Conservation (phyloP, 2,113 vertebrate species). For the Channa argus region DNA sequence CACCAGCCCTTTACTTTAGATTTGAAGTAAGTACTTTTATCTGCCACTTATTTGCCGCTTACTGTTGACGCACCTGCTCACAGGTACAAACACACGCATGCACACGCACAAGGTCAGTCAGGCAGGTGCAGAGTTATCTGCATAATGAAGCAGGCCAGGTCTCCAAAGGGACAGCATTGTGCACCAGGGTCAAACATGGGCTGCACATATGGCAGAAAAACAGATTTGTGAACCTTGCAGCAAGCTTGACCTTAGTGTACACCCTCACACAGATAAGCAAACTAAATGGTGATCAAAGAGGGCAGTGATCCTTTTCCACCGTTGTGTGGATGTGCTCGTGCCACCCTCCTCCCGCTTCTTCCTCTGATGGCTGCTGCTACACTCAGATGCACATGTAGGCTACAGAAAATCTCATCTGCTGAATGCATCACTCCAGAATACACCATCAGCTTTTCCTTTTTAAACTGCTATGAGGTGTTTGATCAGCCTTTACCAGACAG, state of each 20-base stretch:
- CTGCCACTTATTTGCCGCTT: conserved; percentile 14
- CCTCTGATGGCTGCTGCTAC: conserved; percentile 63
- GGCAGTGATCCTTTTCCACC: conserved; percentile 55
- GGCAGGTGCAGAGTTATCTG: conserved; percentile 79
- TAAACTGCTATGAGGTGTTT: conserved; percentile 45
- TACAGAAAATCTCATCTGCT: conserved; percentile 69
- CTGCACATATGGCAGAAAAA: conserved; percentile 71
- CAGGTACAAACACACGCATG: conserved; percentile 61
- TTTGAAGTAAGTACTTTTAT: conserved; percentile 31
- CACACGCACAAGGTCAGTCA: conserved; percentile 72
- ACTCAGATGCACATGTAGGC: conserved; percentile 64
- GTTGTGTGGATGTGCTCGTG: conserved; percentile 28
- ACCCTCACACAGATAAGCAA: conserved; percentile 63
- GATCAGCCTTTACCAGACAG: conserved; percentile 51
- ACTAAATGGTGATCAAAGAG: conserved; percentile 72
- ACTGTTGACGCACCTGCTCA: conserved; percentile 63
- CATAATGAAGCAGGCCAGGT: conserved; percentile 77
- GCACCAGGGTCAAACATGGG: conserved; percentile 75
- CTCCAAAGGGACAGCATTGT: conserved; percentile 70
- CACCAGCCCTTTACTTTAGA: conserved; percentile 12
- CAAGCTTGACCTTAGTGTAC: conserved; percentile 63
- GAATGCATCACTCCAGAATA: conserved; percentile 54
- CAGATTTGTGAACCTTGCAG: conserved; percentile 66
- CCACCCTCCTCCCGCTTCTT: conserved; percentile 17
- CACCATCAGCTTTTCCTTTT: conserved; percentile 44